Conservation (phyloP, 2,113 vertebrate genomes). For the Caranx melampygus region DNA sequence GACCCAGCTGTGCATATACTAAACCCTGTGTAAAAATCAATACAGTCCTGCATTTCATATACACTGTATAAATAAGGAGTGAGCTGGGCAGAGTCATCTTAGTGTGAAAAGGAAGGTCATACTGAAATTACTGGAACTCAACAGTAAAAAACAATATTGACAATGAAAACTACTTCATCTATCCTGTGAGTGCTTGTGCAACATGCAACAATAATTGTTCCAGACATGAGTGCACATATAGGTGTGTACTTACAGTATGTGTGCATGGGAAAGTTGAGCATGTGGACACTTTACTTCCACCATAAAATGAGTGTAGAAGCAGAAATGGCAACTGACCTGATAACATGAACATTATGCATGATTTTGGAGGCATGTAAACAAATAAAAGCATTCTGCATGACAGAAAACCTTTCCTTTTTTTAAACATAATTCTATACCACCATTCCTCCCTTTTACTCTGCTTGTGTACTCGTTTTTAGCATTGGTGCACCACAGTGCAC, state of each 20-base stretch:
- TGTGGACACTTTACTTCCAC: neutral
- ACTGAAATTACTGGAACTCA: neutral
- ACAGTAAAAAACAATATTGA: neutral
- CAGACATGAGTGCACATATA: neutral
- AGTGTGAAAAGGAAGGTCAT: neutral
- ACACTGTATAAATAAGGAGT: slow-evolving; percentile 7
- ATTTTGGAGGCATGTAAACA: neutral
- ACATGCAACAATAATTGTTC: neutral
- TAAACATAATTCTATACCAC: neutral
- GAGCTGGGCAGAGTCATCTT: neutral
- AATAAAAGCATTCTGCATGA: neutral
- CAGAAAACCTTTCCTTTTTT: neutral
- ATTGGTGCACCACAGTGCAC: neutral
- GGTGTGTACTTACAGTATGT: neutral
- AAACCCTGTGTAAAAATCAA: slow-evolving; percentile 12
- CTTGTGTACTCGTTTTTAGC: neutral
- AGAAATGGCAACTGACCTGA: neutral
- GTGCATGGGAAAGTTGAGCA: neutral
- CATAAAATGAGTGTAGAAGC: neutral
- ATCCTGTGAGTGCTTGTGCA: neutral
- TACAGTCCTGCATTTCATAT: slow-evolving; percentile 25
- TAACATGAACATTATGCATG: neutral
- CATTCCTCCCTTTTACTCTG: neutral
- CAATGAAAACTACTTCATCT: neutral
- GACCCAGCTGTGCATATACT: slow-evolving; percentile 45